These are phyloP conservation scores for Polia nebulosa DNA, from an alignment of 2,888 invertebrate species.

Conservation along the genomic window DNA sequence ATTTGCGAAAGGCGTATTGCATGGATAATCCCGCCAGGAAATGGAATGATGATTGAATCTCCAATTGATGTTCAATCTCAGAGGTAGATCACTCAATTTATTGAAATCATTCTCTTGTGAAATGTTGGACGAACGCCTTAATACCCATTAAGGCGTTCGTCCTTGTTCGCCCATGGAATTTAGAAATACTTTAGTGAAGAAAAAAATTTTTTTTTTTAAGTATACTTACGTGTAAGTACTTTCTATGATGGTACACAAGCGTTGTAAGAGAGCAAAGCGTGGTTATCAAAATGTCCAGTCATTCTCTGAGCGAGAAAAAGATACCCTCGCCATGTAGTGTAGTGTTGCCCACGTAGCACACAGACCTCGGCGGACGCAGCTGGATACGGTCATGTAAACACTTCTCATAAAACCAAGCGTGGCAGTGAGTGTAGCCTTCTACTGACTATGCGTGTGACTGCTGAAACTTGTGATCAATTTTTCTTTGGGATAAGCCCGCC, in stretches of 20 bases:
- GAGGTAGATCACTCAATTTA: conserved; percentile 58
- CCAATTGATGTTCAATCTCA: conserved; percentile 63
- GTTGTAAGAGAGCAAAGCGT: background rate
- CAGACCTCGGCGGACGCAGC: background rate
- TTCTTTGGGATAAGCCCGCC: too few relatives aligned
- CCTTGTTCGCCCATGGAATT: too few relatives aligned
- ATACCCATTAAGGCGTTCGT: too few relatives aligned
- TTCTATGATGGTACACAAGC: background rate
- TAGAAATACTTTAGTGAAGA: background rate
- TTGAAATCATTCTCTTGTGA: conserved; percentile 47
- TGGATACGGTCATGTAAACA: background rate
- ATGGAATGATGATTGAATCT: conserved; percentile 60
- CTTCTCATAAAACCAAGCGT: background rate
- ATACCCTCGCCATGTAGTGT: background rate
- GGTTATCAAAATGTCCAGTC: background rate
- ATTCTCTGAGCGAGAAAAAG: too few relatives aligned
- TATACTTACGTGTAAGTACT: too few relatives aligned
- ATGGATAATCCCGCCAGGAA: conserved; percentile 54
- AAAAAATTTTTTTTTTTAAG: too few relatives aligned
- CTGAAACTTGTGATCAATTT: too few relatives aligned
- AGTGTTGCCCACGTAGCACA: background rate
- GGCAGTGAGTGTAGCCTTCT: background rate
- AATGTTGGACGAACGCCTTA: conserved; percentile 33
- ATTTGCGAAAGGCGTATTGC: conserved; percentile 54
- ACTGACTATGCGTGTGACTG: too few relatives aligned